Evolutionary conservation across 2,797 vertebrate species (phyloP).

Genomic region (Sparidentex hasta): DNA sequence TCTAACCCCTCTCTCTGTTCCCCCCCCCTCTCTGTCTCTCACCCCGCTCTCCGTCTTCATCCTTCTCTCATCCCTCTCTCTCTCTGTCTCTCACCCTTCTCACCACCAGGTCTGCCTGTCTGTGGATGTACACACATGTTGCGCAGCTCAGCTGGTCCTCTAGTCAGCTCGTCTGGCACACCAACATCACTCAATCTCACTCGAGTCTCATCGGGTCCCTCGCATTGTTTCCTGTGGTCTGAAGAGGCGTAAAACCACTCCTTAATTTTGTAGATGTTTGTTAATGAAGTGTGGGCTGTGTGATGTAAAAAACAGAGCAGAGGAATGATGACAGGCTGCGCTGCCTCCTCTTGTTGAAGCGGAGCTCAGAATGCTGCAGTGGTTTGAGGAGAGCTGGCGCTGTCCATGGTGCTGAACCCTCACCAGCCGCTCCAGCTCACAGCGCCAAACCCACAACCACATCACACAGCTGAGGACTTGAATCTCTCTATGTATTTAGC

Average conservation of each 20-base stretch:
- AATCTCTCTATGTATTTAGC: background rate
- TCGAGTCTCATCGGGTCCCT: background rate
- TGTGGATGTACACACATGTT: constrained; percentile 60
- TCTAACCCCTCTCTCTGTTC: no score
- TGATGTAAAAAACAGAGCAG: no score
- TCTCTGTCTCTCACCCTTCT: background rate
- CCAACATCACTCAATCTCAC: background rate
- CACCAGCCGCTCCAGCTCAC: constrained; percentile 3
- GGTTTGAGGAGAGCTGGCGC: constrained; percentile 20
- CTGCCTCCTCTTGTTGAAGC: background rate
- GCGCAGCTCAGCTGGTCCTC: constrained; percentile 16
- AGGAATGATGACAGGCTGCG: background rate
- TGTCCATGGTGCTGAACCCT: constrained; percentile 70
- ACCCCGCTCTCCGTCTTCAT: background rate
- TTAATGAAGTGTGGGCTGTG: background rate
- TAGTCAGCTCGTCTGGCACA: background rate
- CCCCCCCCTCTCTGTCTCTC: background rate
- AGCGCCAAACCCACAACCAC: no score
- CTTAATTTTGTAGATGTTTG: background rate
- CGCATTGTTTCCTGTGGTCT: no score
- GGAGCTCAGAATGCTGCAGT: constrained; percentile 43
- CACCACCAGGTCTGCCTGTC: background rate
- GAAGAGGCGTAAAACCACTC: background rate
- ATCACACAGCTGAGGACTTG: background rate
- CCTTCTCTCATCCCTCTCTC: no score